Evolutionary conservation across 2,888 invertebrate genomes (phyloP).

Genomic region (Polydrusus pterygomalis): DNA sequence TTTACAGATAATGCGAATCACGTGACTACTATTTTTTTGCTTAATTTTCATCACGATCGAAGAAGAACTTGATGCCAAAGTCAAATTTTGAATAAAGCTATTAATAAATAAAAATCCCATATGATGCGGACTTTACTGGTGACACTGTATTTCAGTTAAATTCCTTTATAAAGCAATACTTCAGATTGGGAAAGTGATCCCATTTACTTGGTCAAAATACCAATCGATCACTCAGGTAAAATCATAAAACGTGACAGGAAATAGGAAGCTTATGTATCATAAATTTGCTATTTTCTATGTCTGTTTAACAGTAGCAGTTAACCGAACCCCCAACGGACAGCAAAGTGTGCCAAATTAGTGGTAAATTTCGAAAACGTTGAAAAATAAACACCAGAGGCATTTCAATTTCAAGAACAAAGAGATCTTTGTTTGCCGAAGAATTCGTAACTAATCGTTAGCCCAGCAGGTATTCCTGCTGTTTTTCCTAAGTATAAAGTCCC

Average conservation of each 20-base stretch:
- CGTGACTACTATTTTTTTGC: too few relatives aligned
- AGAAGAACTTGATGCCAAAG: too few relatives aligned
- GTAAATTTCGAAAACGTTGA: slow-evolving; percentile 23
- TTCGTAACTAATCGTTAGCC: slow-evolving; percentile 1
- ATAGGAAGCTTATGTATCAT: background rate
- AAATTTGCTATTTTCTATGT: slow-evolving; percentile 8
- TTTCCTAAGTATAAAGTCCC: slow-evolving; percentile 5
- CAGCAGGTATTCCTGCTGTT: slow-evolving; percentile 5
- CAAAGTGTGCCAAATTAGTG: slow-evolving; percentile 24
- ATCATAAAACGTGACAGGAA: background rate
- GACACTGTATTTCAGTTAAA: too few relatives aligned
- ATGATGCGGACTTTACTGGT: too few relatives aligned
- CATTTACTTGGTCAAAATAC: too few relatives aligned
- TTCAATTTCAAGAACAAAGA: slow-evolving; percentile 29
- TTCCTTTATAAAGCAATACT: too few relatives aligned
- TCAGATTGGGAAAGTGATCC: too few relatives aligned
- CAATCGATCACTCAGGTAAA: too few relatives aligned
- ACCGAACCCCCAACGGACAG: slow-evolving; percentile 12
- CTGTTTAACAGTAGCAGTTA: slow-evolving; percentile 23
- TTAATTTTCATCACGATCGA: too few relatives aligned
- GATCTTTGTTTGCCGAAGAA: slow-evolving; percentile 30
- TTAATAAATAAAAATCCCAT: too few relatives aligned
- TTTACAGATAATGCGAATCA: too few relatives aligned
- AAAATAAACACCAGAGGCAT: slow-evolving; percentile 18
- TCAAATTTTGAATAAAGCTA: too few relatives aligned